These are phyloP conservation scores for Polietes domitor DNA, from an alignment of 2,888 invertebrate species.

Conservation along the genomic window DNA sequence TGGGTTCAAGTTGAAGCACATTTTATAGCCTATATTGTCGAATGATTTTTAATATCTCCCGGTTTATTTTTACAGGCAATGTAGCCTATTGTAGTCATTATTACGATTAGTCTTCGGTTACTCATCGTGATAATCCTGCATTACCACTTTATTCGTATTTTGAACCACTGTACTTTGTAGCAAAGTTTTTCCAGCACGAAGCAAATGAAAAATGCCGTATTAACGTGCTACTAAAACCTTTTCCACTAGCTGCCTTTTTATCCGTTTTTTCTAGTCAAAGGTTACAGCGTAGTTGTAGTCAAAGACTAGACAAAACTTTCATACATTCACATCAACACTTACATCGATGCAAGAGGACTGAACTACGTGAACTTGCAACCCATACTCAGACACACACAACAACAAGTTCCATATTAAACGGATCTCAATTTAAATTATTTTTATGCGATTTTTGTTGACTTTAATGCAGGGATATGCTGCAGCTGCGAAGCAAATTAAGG, in stretches of 20 bases:
- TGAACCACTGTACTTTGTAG: neutral
- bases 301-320: conserved; percentile 18
- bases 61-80: too few species aligned
- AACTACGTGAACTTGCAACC: neutral
- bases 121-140: too few species aligned
- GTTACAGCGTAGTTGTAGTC: neutral
- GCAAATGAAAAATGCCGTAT: conserved; percentile 9
- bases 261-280: neutral
- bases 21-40: too few species aligned
- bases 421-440: neutral
- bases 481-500: neutral
- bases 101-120: too few species aligned
- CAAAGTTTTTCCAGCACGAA: neutral
- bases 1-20: too few species aligned
- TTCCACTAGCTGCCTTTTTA: too few species aligned
- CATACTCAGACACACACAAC: neutral
- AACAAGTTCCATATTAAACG: neutral
- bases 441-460: neutral
- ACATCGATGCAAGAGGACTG: neutral
- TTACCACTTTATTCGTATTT: too few species aligned
- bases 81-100: too few species aligned
- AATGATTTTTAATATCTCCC: too few species aligned
- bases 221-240: neutral
- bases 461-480: neutral
- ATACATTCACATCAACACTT: neutral